These are phyloP conservation scores for Tyto alba DNA, from an alignment of 2,113 vertebrate genomes.

Conservation along the genomic window DNA sequence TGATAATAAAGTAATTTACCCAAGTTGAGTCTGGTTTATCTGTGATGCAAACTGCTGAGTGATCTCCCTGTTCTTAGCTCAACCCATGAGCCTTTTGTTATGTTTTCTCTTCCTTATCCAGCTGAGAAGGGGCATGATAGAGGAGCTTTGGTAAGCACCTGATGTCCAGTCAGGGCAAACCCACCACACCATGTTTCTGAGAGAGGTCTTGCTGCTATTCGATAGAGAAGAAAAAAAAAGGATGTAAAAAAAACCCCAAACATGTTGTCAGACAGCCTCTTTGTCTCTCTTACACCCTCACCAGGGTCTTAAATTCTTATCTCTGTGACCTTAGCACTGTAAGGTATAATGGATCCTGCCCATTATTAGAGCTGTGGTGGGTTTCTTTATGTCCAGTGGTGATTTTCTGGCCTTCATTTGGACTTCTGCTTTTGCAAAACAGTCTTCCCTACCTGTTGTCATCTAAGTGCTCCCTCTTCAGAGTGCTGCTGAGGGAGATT, in stretches of 20 bases:
- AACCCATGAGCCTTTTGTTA: no score
- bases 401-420: not conserved
- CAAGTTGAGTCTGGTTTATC: not conserved
- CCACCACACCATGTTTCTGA: not conserved
- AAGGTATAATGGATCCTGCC: no score
- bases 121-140: not conserved
- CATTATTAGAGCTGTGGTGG: not conserved
- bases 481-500: not conserved
- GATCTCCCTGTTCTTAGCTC: no score
- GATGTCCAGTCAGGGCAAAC: not conserved
- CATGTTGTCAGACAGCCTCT: not conserved
- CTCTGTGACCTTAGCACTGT: not conserved
- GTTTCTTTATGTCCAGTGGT: not conserved
- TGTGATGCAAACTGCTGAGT: no score
- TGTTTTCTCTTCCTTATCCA: no score
- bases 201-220: not conserved
- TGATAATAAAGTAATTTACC: not conserved
- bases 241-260: not conserved
- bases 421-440: not conserved
- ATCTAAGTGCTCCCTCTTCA: not conserved
- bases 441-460: not conserved
- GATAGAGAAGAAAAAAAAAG: not conserved
- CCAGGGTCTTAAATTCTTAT: not conserved
- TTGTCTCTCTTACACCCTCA: not conserved
- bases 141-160: not conserved